Evolutionary conservation across 1,140 invertebrate species (phyloP), one percentile per base, ranked within the genome.

Genomic region (Hycleus phaleratus): DNA sequence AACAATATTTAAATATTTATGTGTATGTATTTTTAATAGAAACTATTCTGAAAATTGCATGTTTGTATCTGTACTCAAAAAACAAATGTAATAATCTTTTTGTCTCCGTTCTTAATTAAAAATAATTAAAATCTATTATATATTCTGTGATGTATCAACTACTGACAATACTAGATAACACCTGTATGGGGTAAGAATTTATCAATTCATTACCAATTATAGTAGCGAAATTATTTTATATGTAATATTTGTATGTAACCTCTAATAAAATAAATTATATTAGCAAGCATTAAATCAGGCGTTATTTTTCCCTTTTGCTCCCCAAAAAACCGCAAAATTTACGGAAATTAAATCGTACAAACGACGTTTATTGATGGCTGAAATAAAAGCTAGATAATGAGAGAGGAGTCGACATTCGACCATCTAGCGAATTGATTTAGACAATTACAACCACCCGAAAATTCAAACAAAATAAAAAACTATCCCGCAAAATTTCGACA

Each of bases 221-320:
- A 55, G 52, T 55, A 55, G 52, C 45, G 7, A 55, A 55, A 55
- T 55, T 55, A 55, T 55, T 55, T 55, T 55, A 55, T 55, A 55
- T 55, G 52, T 55, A 55, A 55, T 55, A 55, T 55, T 55, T 55
- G 52, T 55, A 55, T 55, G 52, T 53, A 55, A 55, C 12, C 45
- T 46, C 45, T 55, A 55, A 55, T 24, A 38, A 55, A 43, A 55
- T 46, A 46, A 55, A 55, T 46, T 55, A 55, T 55, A 55, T 47
- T 55, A 55, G 52, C 52, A 55, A 55, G 52, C 52, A 55, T 53
- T 45, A 44, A 53, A 42, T 25, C 38, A 9, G 8, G 0, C 7
- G 32, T 32, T 32, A 32, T 32, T 32, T 7, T 32, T 32, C 7
- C 18, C 3, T 32, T 32, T 32, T 5, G 1, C 32, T 7, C 7